Evolutionary conservation across 2,797 vertebrate species (phyloP).

Genomic region (Discoglossus pictus): DNA sequence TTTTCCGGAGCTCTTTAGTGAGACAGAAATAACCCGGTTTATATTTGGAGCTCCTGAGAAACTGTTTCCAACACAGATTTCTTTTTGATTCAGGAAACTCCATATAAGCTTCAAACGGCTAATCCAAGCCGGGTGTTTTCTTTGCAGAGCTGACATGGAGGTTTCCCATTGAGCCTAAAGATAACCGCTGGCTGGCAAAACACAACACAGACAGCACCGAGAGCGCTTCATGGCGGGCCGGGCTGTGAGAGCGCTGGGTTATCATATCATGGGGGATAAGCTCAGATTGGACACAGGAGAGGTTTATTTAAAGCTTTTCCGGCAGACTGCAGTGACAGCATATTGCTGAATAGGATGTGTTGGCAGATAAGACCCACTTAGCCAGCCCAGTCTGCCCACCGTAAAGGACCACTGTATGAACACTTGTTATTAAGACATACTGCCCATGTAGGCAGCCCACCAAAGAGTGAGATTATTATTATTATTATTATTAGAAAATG

Average conservation of each 20-base stretch:
- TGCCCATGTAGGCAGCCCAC: too few relatives aligned
- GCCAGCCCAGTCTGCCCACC: too few relatives aligned
- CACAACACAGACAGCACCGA: slow-evolving; percentile 83
- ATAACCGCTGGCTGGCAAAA: slow-evolving; percentile 74
- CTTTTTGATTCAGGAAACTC: slow-evolving; percentile 1
- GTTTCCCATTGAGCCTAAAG: slow-evolving; percentile 71
- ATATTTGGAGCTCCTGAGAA: slow-evolving; percentile 2
- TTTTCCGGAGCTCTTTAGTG: slow-evolving; percentile 13
- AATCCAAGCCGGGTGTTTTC: slow-evolving; percentile 51
- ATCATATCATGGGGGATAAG: slow-evolving; percentile 57
- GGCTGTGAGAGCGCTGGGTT: slow-evolving; percentile 55
- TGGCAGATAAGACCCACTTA: too few relatives aligned
- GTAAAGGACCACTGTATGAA: too few relatives aligned
- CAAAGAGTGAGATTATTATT: too few relatives aligned
- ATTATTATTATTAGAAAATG: too few relatives aligned
- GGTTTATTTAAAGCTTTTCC: slow-evolving; percentile 51
- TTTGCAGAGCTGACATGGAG: slow-evolving; percentile 80
- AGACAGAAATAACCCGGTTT: slow-evolving; percentile 18
- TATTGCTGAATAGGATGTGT: slow-evolving; percentile 51
- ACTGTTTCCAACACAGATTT: neutral
- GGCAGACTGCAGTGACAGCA: slow-evolving; percentile 59
- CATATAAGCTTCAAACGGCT: neutral
- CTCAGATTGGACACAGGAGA: slow-evolving; percentile 53
- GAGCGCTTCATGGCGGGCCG: slow-evolving; percentile 87
- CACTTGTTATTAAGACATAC: too few relatives aligned